Percentiles rank a stretch among this genome's conserved stretches.
Evolutionary conservation across 2,888 invertebrate species (phyloP).

Genomic region (Cyclophora punctaria): DNA sequence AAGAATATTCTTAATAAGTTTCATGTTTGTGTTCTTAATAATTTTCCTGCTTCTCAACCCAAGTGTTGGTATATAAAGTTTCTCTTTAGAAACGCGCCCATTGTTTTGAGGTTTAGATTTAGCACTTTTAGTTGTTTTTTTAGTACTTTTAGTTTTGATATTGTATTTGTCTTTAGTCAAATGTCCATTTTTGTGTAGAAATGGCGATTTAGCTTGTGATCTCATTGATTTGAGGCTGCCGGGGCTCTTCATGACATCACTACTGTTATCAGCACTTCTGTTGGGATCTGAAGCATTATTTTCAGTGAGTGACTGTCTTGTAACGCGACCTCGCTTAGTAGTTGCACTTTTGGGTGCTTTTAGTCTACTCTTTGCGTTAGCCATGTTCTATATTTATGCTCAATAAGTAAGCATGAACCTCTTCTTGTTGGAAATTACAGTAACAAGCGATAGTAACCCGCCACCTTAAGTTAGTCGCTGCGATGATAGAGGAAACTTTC

Average conservation of each 20-base stretch:
- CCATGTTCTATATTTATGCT: constrained; percentile 48
- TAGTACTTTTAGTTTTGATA: constrained; percentile 13
- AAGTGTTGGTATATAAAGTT: neutral
- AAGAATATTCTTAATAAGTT: constrained; percentile 41
- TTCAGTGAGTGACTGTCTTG: constrained; percentile 41
- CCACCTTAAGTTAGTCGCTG: constrained; percentile 54
- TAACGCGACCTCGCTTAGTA: constrained; percentile 35
- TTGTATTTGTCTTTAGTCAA: constrained; percentile 24
- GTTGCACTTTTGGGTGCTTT: constrained; percentile 45
- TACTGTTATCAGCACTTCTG: constrained; percentile 21
- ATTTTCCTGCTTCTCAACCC: neutral
- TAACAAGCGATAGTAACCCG: constrained; percentile 48
- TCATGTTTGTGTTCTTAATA: too few relatives aligned
- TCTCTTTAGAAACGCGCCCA: neutral
- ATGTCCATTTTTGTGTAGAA: constrained; percentile 37
- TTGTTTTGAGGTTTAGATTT: constrained; percentile 1
- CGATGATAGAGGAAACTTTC: constrained; percentile 33
- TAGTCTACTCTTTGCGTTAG: constrained; percentile 57
- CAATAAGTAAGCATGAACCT: constrained; percentile 47
- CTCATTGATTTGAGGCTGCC: constrained; percentile 25
- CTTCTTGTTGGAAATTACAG: constrained; percentile 26
- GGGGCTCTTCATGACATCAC: constrained; percentile 28
- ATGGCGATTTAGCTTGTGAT: constrained; percentile 31
- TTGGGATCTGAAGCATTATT: constrained; percentile 25
- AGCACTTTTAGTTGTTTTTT: constrained; percentile 8